Evolutionary conservation across 2,797 vertebrate genomes (phyloP).

Genomic region (Carduelis carduelis): DNA sequence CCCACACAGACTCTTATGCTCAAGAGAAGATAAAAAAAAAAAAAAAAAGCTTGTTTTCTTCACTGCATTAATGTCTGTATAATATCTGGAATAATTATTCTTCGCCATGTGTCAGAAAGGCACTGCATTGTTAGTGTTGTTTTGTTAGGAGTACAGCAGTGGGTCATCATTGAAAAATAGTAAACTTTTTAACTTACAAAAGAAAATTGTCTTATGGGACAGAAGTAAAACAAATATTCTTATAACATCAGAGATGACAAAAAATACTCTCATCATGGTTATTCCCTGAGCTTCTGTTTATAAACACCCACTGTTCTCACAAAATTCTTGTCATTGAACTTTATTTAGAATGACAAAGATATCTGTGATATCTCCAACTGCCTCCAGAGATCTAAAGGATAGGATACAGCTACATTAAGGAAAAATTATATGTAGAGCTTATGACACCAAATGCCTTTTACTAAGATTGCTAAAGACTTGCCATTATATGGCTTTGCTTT

Average conservation of each 20-base stretch:
- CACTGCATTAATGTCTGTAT: background rate
- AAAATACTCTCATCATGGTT: background rate
- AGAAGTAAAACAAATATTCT: background rate
- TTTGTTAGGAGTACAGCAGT: background rate
- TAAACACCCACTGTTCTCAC: background rate
- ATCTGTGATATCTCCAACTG: background rate
- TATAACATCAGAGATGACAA: background rate
- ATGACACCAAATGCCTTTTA: background rate
- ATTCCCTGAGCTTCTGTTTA: background rate
- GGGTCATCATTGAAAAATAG: background rate
- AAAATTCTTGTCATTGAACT: constrained; percentile 5
- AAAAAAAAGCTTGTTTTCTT: background rate
- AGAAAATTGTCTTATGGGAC: background rate
- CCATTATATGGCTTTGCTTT: background rate
- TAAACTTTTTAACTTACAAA: background rate
- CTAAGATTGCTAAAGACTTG: background rate
- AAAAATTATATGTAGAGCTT: background rate
- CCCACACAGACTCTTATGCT: background rate
- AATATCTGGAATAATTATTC: background rate
- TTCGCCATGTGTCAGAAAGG: background rate
- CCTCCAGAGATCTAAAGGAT: background rate
- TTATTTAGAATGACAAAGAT: constrained; percentile 9
- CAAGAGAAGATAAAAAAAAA: background rate
- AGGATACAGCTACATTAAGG: background rate
- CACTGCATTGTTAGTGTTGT: background rate